Conservation (phyloP, 2,888 invertebrate genomes). For the Aradus depressus region DNA sequence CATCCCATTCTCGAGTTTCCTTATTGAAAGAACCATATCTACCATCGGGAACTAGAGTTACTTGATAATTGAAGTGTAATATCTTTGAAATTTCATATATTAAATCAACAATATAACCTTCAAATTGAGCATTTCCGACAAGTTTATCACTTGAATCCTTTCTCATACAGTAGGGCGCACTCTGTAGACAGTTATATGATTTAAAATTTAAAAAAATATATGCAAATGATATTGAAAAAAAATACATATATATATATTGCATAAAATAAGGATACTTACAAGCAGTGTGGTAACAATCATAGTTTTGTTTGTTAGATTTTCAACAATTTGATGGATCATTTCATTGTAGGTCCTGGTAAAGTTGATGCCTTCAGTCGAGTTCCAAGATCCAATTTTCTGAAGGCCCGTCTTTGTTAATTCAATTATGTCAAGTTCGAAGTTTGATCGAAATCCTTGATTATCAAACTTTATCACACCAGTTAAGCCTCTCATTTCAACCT, state of each 20-base stretch:
- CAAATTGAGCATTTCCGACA: conserved; percentile 82
- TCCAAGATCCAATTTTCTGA: conserved; percentile 79
- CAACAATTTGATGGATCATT: conserved; percentile 76
- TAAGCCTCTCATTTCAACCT: conserved; percentile 87
- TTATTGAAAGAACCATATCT: conserved; percentile 72
- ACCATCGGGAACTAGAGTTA: conserved; percentile 74
- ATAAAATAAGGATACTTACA: conserved; percentile 50
- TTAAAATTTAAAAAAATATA: background rate
- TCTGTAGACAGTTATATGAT: conserved; percentile 54
- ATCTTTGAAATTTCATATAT: conserved; percentile 82
- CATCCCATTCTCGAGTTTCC: conserved; percentile 81
- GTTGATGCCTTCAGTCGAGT: conserved; percentile 76
- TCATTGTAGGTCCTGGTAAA: conserved; percentile 78
- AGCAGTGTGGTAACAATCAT: conserved; percentile 81
- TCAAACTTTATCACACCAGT: conserved; percentile 90
- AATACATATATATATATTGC: background rate
- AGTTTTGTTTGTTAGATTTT: conserved; percentile 83
- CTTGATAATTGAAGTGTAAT: conserved; percentile 78
- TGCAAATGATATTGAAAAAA: background rate
- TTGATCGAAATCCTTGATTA: conserved; percentile 83
- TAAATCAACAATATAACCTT: conserved; percentile 90
- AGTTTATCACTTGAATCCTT: conserved; percentile 75
- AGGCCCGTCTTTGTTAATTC: conserved; percentile 76
- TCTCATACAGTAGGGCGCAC: conserved; percentile 91
- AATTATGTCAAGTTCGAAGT: conserved; percentile 83